Evolutionary conservation across 1,140 invertebrate species (phyloP).

Genomic region (Cydia fagiglandana): DNA sequence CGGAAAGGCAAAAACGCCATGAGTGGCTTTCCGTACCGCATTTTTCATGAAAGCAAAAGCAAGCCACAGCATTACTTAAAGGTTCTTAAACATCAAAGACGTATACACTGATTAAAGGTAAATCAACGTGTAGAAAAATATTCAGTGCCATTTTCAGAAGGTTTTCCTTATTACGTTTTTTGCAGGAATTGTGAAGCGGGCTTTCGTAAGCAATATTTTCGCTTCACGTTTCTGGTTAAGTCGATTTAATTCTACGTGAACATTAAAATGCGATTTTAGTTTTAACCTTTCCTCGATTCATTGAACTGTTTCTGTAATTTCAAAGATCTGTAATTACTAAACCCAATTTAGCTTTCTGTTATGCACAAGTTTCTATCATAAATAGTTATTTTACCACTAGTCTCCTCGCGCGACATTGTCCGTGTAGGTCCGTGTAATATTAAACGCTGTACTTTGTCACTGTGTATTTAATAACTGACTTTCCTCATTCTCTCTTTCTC

Average conservation of each 20-base stretch:
- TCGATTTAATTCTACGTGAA: slow-evolving; percentile 10
- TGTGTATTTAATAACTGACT: too few relatives aligned
- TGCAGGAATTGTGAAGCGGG: slow-evolving; percentile 25
- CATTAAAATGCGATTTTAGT: slow-evolving; percentile 28
- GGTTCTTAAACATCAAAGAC: slow-evolving; percentile 39
- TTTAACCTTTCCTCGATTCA: slow-evolving; percentile 11
- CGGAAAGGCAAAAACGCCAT: slow-evolving; percentile 32
- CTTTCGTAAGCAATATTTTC: slow-evolving; percentile 28
- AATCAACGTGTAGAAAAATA: slow-evolving; percentile 37
- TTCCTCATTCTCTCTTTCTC: too few relatives aligned
- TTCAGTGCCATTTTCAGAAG: slow-evolving; percentile 36
- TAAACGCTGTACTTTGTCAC: too few relatives aligned
- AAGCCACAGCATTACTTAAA: slow-evolving; percentile 38
- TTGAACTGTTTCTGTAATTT: neutral
- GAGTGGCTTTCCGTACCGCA: slow-evolving; percentile 18
- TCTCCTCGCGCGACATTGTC: too few relatives aligned
- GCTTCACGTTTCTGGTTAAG: neutral
- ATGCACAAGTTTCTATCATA: neutral
- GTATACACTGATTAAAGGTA: slow-evolving; percentile 39
- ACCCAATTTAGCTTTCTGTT: neutral
- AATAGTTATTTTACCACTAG: too few relatives aligned
- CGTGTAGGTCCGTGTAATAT: too few relatives aligned
- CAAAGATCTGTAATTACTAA: neutral
- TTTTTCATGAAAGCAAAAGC: slow-evolving; percentile 24
- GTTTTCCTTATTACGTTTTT: slow-evolving; percentile 38